Conservation (phyloP, 2,797 vertebrate genomes). For the Sternarchorhynchus goeldii region DNA sequence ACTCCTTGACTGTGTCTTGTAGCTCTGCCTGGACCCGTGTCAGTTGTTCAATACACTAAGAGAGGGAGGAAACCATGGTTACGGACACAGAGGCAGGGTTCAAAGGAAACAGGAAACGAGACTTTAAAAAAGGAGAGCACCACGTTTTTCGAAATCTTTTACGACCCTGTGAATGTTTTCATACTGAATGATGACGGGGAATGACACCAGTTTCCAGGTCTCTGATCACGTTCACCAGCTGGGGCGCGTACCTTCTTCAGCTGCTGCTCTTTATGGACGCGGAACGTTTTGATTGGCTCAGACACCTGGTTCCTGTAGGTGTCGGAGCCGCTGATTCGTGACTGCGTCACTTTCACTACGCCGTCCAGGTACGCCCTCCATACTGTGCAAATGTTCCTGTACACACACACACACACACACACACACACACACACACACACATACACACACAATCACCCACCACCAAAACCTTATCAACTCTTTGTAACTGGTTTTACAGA, state of each 20-base stretch:
- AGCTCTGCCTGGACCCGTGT: constrained; percentile 90
- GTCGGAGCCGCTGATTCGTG: constrained; percentile 88
- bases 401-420: neutral
- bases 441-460: neutral
- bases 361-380: constrained; percentile 93
- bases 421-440: constrained; percentile 11
- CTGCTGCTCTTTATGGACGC: constrained; percentile 94
- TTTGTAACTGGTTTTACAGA: neutral
- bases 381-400: constrained; percentile 91
- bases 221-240: neutral
- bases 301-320: constrained; percentile 91
- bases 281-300: constrained; percentile 86
- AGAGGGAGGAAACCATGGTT: neutral
- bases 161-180: neutral
- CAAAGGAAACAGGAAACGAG: no score
- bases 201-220: neutral
- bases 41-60: constrained; percentile 91
- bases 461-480: neutral
- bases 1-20: constrained; percentile 94
- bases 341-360: constrained; percentile 90
- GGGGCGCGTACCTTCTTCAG: constrained; percentile 84
- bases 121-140: neutral
- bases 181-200: neutral
- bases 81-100: no score
- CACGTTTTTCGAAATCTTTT: neutral